phyloP scores from a whole-genome alignment of 1,140 invertebrate species.

The Aphaenogaster floridana region DNA sequence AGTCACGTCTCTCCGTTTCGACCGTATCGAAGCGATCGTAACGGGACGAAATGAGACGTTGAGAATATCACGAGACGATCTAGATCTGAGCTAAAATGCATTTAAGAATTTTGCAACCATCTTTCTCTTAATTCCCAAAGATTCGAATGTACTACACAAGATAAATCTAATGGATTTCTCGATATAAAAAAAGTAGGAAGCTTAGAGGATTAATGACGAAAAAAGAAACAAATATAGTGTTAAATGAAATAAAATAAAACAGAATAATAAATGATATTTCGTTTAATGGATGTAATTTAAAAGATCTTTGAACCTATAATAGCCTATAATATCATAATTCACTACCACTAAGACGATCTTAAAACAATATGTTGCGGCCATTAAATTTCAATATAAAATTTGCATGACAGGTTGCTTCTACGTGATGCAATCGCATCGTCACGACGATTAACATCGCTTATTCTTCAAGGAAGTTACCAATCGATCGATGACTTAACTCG shows the following conservation, averaged over 20 bases:
- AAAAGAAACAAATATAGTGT: background rate
- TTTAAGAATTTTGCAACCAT: background rate
- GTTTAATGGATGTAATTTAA: background rate
- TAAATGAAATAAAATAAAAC: background rate
- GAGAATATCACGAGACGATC: constrained; percentile 15
- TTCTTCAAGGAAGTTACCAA: constrained; percentile 14
- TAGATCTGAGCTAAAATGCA: background rate
- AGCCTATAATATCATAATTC: constrained; percentile 11
- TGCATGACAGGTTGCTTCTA: background rate
- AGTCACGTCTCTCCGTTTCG: constrained; percentile 21
- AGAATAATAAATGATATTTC: background rate
- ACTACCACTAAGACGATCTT: background rate
- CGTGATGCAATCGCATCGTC: constrained; percentile 34
- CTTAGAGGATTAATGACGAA: background rate
- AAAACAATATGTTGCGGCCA: background rate
- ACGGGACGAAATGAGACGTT: constrained; percentile 8
- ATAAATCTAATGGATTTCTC: background rate
- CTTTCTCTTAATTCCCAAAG: background rate
- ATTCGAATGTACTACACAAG: background rate
- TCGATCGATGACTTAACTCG: constrained; percentile 41
- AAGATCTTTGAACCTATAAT: background rate
- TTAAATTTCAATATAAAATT: constrained; percentile 49
- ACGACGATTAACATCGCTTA: constrained; percentile 25
- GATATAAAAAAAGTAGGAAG: background rate
- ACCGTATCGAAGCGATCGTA: constrained; percentile 23